Base-by-base conservation (phyloP, 2,113 vertebrate species). In the Oncorhynchus mykiss region DNA sequence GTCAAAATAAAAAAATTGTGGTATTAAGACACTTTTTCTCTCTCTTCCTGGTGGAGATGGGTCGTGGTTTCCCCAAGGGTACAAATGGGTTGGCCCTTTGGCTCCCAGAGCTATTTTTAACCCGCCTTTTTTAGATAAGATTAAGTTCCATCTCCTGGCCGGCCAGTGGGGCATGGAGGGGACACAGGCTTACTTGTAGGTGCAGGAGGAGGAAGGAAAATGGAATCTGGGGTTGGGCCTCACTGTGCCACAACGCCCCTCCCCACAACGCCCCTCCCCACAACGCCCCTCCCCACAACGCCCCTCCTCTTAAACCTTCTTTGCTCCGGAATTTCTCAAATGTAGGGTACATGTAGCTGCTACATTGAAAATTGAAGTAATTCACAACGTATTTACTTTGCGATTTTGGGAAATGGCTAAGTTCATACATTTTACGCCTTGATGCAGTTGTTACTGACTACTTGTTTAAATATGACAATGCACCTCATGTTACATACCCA, bases 91-190 rank as follows among this genome's bases (percentile, higher is more conserved):
- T 82, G 81, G 75, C 70, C 71, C 80, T 77, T 76, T 79, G 73
- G 60, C 84, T 85, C 69, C 60, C 72, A 31, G 76, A 79, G 83
- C 90, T 92, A 93, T 92, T 91, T 92, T 88, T 91, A 88, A 74
- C 78, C 77, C 72, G 79, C 87, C 91, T 90, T 80, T 92, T 93
- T 92, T 90, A 93, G 92, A 91, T 91, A 86, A 92, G 91, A 92
- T 93, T 92, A 92, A 82, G 87, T 92, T 91, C 88, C 91, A 83
- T 84, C 87, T 82, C 71, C 27, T 1, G 20, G 4, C 34, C 14
- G 18, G 34, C 68, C 39, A 9, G 39, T 9, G 74, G 64, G 57
- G 78, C 60, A 70, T 80, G 39, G 74, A 78, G 57, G 62, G 60
- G 76, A 83, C 83, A 72, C 71, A 80, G 78, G 67, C 72, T 60